Base-by-base conservation (phyloP, 2,797 vertebrate species). In the Lycodopsis pacificus region DNA sequence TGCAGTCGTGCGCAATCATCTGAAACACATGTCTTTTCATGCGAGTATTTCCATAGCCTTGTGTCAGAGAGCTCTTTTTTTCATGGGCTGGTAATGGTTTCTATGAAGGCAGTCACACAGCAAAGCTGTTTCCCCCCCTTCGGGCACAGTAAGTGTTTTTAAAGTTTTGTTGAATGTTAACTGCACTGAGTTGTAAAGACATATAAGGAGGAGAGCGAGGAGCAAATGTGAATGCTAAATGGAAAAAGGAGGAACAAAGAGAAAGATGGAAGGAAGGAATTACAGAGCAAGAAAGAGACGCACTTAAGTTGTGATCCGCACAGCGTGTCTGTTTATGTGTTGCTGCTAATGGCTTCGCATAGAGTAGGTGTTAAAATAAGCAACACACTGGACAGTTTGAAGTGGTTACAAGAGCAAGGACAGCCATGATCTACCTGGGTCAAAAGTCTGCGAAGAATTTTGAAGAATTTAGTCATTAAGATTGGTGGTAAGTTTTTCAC, bases 21-120 rank as follows among this genome's bases (percentile, higher is more conserved):
- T 73, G 48, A 81, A 84, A 58, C 68, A 22, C 57, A 0, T 1
- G 4, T 72, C 62, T 77, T 82, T 87, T 82, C 54, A 74, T 65
- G 48, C 58, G 65, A 82, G 51, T 46, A 36, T 80, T 73, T 62
- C 42, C 27, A 56, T 20, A 86, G 80, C 82, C 83, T 88, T 81
- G 83, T 86, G 76, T 71, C 66, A 53, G 67, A 73, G 56, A 61
- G 51, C 70, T 65, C 40, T 84, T 25, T 80, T 71, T 73, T 82
- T 82, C 44, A 75, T 0, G 2, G 32, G 2, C 65, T 63, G 49
- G 65, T 79, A 79, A 81, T 71, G 56, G 73, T 79, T 81, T 87
- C 84, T 78, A 27, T 81, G 58, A 77, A 72, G 48, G 77, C 48
- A 71, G 75, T 73, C 61, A 22, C 38, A 70, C n/a, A 67, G 54